phyloP scores from a whole-genome alignment of 2,888 invertebrate species.

The Drosophila flavopinicola region DNA sequence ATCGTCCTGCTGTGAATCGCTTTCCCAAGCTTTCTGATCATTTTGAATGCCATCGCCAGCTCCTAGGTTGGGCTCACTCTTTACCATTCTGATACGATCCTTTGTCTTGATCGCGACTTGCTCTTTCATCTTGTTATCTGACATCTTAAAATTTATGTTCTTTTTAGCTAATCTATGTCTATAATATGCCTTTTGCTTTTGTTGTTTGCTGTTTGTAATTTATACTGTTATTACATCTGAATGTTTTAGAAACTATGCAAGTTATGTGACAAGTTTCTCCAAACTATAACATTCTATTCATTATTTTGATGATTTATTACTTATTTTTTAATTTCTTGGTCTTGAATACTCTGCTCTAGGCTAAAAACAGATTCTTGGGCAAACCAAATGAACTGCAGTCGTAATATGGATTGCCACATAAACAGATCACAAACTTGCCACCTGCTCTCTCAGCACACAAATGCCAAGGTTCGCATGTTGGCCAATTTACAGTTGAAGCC shows the following conservation, averaged over 20 bases:
- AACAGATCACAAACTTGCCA: slow-evolving; percentile 37
- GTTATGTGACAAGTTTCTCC: no score
- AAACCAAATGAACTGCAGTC: not conserved
- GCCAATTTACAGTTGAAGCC: slow-evolving; percentile 48
- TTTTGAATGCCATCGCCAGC: not conserved
- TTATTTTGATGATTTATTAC: no score
- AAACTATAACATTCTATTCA: no score
- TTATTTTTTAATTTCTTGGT: no score
- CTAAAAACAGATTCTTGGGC: not conserved
- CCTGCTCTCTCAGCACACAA: slow-evolving; percentile 42
- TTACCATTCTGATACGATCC: not conserved
- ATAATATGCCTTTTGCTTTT: not conserved
- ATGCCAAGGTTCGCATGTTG: slow-evolving; percentile 71
- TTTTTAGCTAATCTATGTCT: no score
- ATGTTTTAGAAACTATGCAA: no score
- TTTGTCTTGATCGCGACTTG: not conserved
- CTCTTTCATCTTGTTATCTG: not conserved
- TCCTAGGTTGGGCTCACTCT: not conserved
- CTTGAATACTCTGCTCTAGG: no score
- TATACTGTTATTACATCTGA: no score
- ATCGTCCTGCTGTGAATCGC: not conserved
- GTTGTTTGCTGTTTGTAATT: no score
- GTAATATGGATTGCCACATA: slow-evolving; percentile 23
- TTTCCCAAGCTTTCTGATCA: not conserved
- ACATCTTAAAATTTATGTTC: not conserved